Base-by-base conservation (phyloP, 2,888 invertebrate species). In the Pterostichus madidus region DNA sequence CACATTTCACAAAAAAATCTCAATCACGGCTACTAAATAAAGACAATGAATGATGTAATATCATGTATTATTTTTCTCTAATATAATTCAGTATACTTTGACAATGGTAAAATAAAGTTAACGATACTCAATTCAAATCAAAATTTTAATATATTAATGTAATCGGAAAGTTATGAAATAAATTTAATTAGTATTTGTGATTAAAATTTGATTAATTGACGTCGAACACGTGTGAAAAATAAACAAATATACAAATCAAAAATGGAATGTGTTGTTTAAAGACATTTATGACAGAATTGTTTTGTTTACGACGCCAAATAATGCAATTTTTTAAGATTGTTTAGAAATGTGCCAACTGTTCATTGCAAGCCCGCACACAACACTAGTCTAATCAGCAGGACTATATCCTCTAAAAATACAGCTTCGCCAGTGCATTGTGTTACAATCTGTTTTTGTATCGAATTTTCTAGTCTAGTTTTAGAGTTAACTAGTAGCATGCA, bases 401-500 rank as follows among this genome's bases (percentile, higher is more conserved):
- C 83, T 83, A 83, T 64, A 49, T 83, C 76, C 76, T 77, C 77
- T 77, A 61, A 15, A 80, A 68, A 78, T 59, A 80, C 73, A 83
- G 83, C 83, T 76, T 83, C 83, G 83, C 77, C 83, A 83, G 83
- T 83, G 83, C 83, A 83, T 35, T 83, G 83, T 83, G 83, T 83
- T 68, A 24, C 64, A 83, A 77, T 64, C 24, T 83, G 83, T 83
- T 64, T 77, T 73, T 83, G 77, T 83, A 49, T 61, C 39, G 56
- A 31, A 59, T 24, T 75, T 59, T 81, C 73, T 73, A 73, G 75
- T 49, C 49, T 56, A 24, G 49, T 75, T 75, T 75, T 31, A 78
- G 49, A 61, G 46, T 49, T 61, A 78, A 59, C 56, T 35, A 77
- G 35, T 56, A 17, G 59, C 79, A 79, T 79, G 79, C 79, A 59